Conservation (phyloP, 2,888 invertebrate species). For the Drosophila pseudotakahashii region DNA sequence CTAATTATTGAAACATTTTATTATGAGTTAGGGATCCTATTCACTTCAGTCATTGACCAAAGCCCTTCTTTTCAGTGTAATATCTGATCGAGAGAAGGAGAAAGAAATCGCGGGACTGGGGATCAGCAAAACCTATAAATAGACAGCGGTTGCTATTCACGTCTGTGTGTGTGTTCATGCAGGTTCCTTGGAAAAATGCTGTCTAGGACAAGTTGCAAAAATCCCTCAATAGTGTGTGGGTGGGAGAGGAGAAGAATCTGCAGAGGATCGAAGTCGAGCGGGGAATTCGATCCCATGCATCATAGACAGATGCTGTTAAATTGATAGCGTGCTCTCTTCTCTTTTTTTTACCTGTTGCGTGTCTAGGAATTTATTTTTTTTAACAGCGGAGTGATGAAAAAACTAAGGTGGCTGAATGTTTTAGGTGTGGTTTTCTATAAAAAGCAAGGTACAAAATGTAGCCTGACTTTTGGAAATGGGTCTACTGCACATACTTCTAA, state of each 20-base stretch:
- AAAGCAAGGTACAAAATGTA: background rate
- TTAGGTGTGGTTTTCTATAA: constrained; percentile 27
- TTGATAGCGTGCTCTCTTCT: constrained; percentile 75
- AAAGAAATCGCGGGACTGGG: constrained; percentile 1
- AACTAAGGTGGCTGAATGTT: background rate
- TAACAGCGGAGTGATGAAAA: constrained; percentile 5
- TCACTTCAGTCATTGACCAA: background rate
- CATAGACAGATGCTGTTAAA: constrained; percentile 83
- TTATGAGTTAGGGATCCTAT: background rate
- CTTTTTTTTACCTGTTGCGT: constrained; percentile 57
- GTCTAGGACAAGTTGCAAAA: constrained; percentile 52
- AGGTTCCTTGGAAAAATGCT: constrained; percentile 76
- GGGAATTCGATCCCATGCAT: constrained; percentile 59
- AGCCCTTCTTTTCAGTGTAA: constrained; percentile 45
- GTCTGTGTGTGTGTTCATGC: constrained; percentile 49
- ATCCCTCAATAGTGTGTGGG: constrained; percentile 22
- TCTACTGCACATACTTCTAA: background rate
- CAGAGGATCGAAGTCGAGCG: constrained; percentile 16
- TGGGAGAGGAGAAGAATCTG: constrained; percentile 25
- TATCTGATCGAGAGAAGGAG: constrained; percentile 2
- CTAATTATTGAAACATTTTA: too few relatives aligned
- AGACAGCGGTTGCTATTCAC: constrained; percentile 41
- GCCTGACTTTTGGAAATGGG: background rate
- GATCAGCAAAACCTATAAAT: constrained; percentile 39
- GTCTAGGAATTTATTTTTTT: constrained; percentile 42